Conservation (phyloP, 2,797 vertebrate genomes). For the Hydrolagus colliei region DNA sequence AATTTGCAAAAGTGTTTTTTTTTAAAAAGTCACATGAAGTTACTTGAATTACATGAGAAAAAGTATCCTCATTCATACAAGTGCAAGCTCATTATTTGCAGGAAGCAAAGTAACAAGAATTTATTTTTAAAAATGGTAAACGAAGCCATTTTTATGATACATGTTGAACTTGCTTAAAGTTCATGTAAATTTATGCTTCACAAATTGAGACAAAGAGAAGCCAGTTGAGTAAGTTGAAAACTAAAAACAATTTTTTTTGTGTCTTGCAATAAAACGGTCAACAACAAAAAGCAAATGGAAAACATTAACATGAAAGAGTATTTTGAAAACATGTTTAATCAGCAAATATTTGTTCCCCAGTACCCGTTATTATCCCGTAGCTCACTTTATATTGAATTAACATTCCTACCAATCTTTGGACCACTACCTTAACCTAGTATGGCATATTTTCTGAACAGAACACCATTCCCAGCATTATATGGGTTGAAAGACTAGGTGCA, state of each 20-base stretch:
- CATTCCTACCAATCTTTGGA: neutral
- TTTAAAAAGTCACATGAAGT: neutral
- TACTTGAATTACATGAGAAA: neutral
- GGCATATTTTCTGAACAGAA: neutral
- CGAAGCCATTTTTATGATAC: neutral
- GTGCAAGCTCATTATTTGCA: neutral
- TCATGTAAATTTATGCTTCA: neutral
- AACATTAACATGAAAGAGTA: neutral
- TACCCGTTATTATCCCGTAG: neutral
- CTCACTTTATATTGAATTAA: neutral
- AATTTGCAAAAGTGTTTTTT: neutral
- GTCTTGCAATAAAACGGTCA: neutral
- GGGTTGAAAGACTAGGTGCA: neutral
- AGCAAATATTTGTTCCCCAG: conserved; percentile 11
- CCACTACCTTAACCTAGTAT: neutral
- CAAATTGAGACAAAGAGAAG: neutral
- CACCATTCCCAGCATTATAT: neutral
- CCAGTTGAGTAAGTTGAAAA: neutral
- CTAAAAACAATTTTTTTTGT: neutral
- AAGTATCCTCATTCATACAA: neutral
- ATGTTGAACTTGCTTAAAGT: neutral
- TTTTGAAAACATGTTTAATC: neutral
- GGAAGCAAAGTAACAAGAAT: neutral
- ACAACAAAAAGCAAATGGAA: neutral
- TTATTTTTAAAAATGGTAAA: neutral